Conservation (phyloP, 2,113 vertebrate species). For the Anolis sagrei region DNA sequence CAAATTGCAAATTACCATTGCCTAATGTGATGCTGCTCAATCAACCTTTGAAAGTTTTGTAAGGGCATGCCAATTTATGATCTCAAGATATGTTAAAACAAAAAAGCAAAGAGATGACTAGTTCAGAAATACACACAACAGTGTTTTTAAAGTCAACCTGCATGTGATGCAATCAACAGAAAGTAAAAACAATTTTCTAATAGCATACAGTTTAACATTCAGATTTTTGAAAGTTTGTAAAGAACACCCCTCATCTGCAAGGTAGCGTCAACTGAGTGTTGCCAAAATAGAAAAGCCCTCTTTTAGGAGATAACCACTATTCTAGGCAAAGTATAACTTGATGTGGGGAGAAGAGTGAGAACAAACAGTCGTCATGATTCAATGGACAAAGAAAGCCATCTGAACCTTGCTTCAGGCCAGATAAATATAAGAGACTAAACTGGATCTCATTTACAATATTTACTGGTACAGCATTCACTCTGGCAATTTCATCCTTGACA, state of each 20-base stretch:
- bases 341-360: not conserved
- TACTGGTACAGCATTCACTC: not conserved
- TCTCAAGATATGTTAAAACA: not conserved
- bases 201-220: not conserved
- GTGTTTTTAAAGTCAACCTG: not conserved
- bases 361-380: too few species aligned
- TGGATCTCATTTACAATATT: not conserved
- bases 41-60: not conserved
- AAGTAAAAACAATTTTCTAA: not conserved
- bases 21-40: not conserved
- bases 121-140: not conserved
- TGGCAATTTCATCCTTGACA: not conserved
- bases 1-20: not conserved
- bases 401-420: not conserved
- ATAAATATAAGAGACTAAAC: not conserved
- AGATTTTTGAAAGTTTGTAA: not conserved
- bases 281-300: not conserved
- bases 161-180: too few species aligned
- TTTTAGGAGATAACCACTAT: not conserved
- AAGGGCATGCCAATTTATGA: not conserved
- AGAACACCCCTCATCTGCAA: not conserved
- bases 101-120: not conserved
- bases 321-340: not conserved
- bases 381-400: not conserved
- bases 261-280: not conserved